A percentile compares a stretch with the other conserved stretches of the same genome.
Conservation (phyloP, 2,113 vertebrate species). For the Sus scrofa region DNA sequence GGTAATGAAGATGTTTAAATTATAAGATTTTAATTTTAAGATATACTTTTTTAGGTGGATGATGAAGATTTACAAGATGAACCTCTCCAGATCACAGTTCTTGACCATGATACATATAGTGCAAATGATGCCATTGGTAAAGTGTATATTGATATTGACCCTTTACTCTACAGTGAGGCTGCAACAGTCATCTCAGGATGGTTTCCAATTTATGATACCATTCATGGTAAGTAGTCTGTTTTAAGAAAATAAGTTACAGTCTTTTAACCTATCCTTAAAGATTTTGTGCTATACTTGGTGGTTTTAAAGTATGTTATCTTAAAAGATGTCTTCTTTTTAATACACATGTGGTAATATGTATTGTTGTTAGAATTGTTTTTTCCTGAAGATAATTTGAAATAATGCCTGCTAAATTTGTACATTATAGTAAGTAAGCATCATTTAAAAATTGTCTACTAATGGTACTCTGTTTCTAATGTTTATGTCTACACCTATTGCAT, state of each 20-base stretch:
- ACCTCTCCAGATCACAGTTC: constrained; percentile 97
- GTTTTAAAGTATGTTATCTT: constrained; percentile 29
- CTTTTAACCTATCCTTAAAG: constrained; percentile 27
- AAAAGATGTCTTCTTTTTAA: neutral
- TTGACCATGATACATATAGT: constrained; percentile 99
- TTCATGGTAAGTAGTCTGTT: constrained; percentile 91
- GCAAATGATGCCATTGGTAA: constrained; percentile 99
- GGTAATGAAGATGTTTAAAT: constrained; percentile 16
- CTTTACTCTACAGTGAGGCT: constrained; percentile 96
- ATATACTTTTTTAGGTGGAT: constrained; percentile 93
- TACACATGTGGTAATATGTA: neutral
- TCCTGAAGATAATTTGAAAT: constrained; percentile 42
- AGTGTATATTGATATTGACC: constrained; percentile 99
- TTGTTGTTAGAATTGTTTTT: constrained; percentile 26
- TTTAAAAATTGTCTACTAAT: constrained; percentile 33
- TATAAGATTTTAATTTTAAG: constrained; percentile 39
- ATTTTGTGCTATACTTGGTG: neutral
- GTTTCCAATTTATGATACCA: constrained; percentile 99
- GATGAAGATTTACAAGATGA: constrained; percentile 99
- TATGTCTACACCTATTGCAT: no score
- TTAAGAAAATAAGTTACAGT: neutral
- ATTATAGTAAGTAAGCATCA: neutral
- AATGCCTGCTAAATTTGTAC: neutral
- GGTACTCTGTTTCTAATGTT: neutral
- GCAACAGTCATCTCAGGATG: constrained; percentile 98